A percentile compares a stretch with the other conserved stretches of the same genome.
Conservation (phyloP, 2,888 invertebrate species). For the Sisyra terminalis region DNA sequence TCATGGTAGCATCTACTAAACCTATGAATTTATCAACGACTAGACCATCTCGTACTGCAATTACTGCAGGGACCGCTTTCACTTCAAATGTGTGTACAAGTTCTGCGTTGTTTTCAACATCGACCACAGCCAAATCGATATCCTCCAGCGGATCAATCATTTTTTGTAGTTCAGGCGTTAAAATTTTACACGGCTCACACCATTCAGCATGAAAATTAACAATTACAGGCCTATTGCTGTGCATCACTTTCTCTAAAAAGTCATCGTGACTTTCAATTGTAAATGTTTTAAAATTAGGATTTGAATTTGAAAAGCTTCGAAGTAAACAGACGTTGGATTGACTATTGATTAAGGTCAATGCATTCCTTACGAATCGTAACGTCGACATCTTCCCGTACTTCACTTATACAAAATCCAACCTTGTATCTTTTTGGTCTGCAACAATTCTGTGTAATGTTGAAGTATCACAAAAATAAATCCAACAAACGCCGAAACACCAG, state of each 20-base stretch:
- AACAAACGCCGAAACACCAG: constrained; percentile 27
- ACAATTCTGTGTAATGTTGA: constrained; percentile 29
- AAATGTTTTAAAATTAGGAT: constrained; percentile 23
- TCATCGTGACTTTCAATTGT: constrained; percentile 57
- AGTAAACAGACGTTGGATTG: constrained; percentile 2
- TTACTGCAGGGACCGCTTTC: constrained; percentile 67
- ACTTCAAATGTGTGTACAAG: constrained; percentile 68
- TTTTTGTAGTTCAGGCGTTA: constrained; percentile 68
- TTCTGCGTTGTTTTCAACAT: constrained; percentile 68
- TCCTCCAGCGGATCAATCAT: constrained; percentile 52
- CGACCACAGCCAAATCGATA: constrained; percentile 63
- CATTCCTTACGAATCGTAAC: constrained; percentile 1
- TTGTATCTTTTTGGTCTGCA: constrained; percentile 28
- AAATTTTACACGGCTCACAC: constrained; percentile 79
- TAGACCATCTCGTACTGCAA: constrained; percentile 66
- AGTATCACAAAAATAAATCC: constrained; percentile 30
- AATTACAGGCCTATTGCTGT: constrained; percentile 70
- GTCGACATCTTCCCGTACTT: constrained; percentile 10
- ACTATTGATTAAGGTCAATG: constrained; percentile 3
- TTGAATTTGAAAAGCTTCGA: constrained; percentile 14
- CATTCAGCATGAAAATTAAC: constrained; percentile 84
- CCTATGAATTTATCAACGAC: constrained; percentile 81
- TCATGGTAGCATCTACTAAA: constrained; percentile 65
- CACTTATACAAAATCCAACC: constrained; percentile 18
- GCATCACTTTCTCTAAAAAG: constrained; percentile 68